These are phyloP conservation scores for Dendrocopos noguchii DNA, from an alignment of 2,113 vertebrate species.

Conservation along the genomic window DNA sequence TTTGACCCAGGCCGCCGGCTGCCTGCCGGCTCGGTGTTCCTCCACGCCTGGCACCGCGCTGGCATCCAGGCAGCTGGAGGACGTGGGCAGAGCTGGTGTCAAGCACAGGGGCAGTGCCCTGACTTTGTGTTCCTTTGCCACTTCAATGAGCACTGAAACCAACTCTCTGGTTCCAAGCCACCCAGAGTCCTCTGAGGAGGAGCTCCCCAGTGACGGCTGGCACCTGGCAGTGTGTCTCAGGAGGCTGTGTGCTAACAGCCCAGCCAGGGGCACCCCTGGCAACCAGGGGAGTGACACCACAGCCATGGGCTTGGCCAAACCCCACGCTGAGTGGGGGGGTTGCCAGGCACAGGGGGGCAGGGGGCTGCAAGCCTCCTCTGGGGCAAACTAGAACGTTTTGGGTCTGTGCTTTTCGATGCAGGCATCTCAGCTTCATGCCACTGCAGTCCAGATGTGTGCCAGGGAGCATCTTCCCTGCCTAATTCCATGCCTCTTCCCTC, in stretches of 20 bases:
- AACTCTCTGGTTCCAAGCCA: conserved; percentile 21
- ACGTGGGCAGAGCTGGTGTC: neutral
- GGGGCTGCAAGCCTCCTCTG: neutral
- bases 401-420: neutral
- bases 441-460: neutral
- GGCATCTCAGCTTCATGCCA: neutral
- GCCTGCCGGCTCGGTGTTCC: conserved; percentile 39
- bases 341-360: too few species aligned
- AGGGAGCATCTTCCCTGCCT: neutral
- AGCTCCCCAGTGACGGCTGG: conserved; percentile 34
- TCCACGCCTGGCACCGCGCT: neutral
- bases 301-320: neutral
- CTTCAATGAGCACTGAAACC: conserved; percentile 16
- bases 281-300: neutral
- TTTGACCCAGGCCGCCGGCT: conserved; percentile 68
- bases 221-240: neutral
- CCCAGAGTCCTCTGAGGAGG: conserved; percentile 1
- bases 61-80: neutral
- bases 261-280: neutral
- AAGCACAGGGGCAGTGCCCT: neutral
- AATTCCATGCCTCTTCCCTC: neutral
- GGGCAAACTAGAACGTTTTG: neutral
- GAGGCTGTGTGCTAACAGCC: neutral
- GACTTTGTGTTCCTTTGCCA: conserved; percentile 43
- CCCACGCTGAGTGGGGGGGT: neutral